A percentile compares a stretch with the other conserved stretches of the same genome.
Conservation (phyloP, 2,888 invertebrate genomes). For the Sipunculus nudus region DNA sequence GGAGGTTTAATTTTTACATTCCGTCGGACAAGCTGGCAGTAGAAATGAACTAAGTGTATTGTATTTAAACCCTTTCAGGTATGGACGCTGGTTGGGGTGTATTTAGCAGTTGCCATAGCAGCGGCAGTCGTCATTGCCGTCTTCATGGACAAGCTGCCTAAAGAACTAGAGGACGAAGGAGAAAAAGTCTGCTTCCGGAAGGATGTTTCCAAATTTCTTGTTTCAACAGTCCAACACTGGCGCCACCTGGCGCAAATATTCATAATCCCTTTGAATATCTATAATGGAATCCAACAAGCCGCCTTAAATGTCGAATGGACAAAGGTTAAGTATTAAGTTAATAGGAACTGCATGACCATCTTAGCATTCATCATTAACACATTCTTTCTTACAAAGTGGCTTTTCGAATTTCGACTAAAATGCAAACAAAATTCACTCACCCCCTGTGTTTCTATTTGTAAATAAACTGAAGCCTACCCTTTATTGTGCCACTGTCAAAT, state of each 20-base stretch:
- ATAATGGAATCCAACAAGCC: conserved; percentile 97
- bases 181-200: neutral
- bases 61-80: conserved; percentile 24
- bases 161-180: conserved; percentile 17
- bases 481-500: no score
- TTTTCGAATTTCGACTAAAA: no score
- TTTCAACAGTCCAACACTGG: conserved; percentile 85
- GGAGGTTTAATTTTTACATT: no score
- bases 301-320: conserved; percentile 83
- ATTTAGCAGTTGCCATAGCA: conserved; percentile 27
- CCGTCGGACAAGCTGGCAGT: no score
- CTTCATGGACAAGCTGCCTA: conserved; percentile 76
- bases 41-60: no score
- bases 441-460: no score
- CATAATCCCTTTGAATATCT: conserved; percentile 92
- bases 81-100: conserved; percentile 41
- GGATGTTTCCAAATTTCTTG: conserved; percentile 32
- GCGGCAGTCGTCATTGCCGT: conserved; percentile 87
- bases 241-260: conserved; percentile 85
- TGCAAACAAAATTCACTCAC: no score
- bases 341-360: no score
- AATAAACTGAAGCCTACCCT: no score
- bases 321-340: no score
- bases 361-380: no score
- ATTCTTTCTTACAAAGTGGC: no score